Evolutionary conservation across 2,797 vertebrate genomes (phyloP).

Genomic region (Melanotaenia pygmaea): DNA sequence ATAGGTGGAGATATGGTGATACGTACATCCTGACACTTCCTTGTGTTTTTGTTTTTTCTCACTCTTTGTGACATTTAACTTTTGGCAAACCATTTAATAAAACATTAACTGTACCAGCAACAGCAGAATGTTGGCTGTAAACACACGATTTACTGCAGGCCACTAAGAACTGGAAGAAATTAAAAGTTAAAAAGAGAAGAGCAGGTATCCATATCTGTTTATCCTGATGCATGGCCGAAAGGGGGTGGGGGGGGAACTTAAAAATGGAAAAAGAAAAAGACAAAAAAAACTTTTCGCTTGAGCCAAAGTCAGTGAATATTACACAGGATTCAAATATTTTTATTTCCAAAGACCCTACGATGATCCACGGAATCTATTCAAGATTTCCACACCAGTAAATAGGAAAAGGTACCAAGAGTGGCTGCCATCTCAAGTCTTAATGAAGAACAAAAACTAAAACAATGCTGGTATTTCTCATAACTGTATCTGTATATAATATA

Average conservation of each 20-base stretch:
- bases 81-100: conserved; percentile 25
- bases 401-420: background rate
- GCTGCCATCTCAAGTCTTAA: background rate
- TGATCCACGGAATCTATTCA: background rate
- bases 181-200: conserved; percentile 20
- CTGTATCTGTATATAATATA: background rate
- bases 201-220: conserved; percentile 39
- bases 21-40: conserved; percentile 19
- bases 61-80: conserved; percentile 13
- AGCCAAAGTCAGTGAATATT: conserved; percentile 26
- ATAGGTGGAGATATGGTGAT: conserved; percentile 25
- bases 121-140: conserved; percentile 17
- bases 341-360: background rate
- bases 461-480: conserved; percentile 3
- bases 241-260: background rate
- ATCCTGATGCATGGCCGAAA: conserved; percentile 32
- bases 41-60: conserved; percentile 2
- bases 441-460: conserved; percentile 1
- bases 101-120: conserved; percentile 7
- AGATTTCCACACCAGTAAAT: background rate
- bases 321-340: conserved; percentile 8
- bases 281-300: conserved; percentile 6
- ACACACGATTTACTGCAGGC: conserved; percentile 30
- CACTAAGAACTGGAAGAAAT: conserved; percentile 59
- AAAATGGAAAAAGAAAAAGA: conserved; percentile 25